These are phyloP conservation scores for Tragelaphus eurycerus DNA, from an alignment of 2,797 vertebrate genomes.

Conservation along the genomic window DNA sequence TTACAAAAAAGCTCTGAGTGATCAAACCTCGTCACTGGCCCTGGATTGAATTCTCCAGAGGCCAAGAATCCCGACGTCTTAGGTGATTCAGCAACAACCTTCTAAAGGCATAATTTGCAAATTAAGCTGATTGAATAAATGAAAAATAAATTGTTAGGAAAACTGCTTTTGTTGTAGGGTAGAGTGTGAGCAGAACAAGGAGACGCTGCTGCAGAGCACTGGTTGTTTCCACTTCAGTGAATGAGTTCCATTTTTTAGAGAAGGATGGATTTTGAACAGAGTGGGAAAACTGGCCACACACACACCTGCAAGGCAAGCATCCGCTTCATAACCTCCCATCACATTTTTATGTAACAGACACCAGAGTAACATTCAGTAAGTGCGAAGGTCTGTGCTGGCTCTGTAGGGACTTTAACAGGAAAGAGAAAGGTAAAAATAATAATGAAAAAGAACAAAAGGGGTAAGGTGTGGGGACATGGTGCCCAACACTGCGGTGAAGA, in stretches of 20 bases:
- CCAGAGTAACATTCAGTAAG: not conserved
- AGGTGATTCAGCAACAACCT: not conserved
- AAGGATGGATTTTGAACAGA: not conserved
- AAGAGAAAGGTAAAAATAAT: not conserved
- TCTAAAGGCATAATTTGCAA: constrained; percentile 4
- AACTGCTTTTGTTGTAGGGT: not conserved
- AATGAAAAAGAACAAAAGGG: not conserved
- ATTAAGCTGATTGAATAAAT: constrained; percentile 12
- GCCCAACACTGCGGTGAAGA: not conserved
- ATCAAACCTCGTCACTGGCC: not conserved
- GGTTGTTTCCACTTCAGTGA: not conserved
- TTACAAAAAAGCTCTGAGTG: not conserved
- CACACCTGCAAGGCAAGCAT: not conserved
- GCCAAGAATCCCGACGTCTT: not conserved
- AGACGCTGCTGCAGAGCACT: not conserved
- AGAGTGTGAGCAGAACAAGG: not conserved
- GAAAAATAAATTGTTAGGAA: not conserved
- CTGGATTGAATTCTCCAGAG: not conserved
- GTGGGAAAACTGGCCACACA: not conserved
- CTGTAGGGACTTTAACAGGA: not conserved
- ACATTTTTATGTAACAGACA: not conserved
- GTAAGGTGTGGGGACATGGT: not conserved
- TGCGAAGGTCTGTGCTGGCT: not conserved
- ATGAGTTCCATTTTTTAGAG: not conserved
- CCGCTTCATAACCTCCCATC: not conserved